phyloP scores from a whole-genome alignment of 2,888 invertebrate genomes.

The Salpingus planirostris region DNA sequence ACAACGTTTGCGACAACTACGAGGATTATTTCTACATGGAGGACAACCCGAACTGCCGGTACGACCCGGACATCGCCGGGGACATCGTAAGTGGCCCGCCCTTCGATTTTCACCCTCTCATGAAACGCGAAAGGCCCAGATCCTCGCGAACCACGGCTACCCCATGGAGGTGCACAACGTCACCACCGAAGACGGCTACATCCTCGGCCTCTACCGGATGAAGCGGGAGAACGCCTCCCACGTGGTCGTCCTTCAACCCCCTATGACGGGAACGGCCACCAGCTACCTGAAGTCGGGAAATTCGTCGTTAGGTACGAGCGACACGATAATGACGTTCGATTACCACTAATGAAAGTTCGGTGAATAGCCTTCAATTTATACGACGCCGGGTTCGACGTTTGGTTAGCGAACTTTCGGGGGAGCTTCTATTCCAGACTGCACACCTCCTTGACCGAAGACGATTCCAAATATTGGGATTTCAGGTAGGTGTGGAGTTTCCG shows the following conservation, averaged over 20 bases:
- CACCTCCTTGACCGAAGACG: slow-evolving; percentile 12
- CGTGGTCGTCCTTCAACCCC: background rate
- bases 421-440: slow-evolving; percentile 22
- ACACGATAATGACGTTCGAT: no score
- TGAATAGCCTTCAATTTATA: slow-evolving; percentile 6
- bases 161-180: background rate
- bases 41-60: slow-evolving; percentile 1
- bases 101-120: background rate
- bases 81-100: background rate
- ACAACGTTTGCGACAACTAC: slow-evolving; percentile 1
- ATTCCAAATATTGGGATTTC: slow-evolving; percentile 22
- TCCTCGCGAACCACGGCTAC: background rate
- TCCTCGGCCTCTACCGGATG: background rate
- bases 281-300: slow-evolving; percentile 1
- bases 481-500: slow-evolving; percentile 2
- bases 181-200: slow-evolving; percentile 1
- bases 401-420: slow-evolving; percentile 41
- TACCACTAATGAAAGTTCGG: no score
- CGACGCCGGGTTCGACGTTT: slow-evolving; percentile 44
- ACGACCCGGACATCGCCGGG: background rate
- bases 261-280: slow-evolving; percentile 1
- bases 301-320: background rate
- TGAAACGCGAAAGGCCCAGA: no score
- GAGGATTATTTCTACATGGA: slow-evolving; percentile 1
- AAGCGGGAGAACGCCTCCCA: background rate